Base-by-base conservation (phyloP, 2,113 vertebrate species). In the Myotis davidii region DNA sequence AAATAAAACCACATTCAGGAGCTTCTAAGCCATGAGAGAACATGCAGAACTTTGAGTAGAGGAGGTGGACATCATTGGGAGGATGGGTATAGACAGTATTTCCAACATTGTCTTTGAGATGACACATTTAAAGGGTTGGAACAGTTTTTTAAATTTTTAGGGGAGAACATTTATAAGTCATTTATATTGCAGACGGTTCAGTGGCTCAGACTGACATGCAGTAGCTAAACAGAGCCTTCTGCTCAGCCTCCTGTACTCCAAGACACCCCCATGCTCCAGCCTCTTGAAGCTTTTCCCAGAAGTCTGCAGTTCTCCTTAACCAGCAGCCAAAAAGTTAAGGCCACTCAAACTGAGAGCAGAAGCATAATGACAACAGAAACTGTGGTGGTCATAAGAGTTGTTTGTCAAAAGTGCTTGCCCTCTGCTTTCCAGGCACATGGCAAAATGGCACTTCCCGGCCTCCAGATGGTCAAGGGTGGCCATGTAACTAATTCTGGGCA, bases 141-240 rank as follows among this genome's bases (percentile, higher is more conserved):
- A 72, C 23, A 6, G 20, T 65, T 27, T 85, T 34, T 73, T 69
- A 52, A 14, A 61, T 76, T 65, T 73, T 88, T 61, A 78, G 82
- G 64, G 45, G 42, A 85, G n/a, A 81, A 76, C 54, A 81, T 21
- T 79, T 56, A 39, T 34, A 87, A 96, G 70, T 92, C 42, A 56
- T 70, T 86, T 85, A 17, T 48, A 69, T 48, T 82, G 48, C 73
- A 93, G 37, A 85, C 0, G 0, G 50, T 50, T 87, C 82, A 32
- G 72, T 73, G 61, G 20, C 65, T 96, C 20, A 3, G 59, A 70
- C 1, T 82, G 61, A 45, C 37, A 77, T 25, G n/a, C 3, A 34
- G 42, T 16, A 82, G 77, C 48, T 81, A 82, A 52, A 65, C 2
- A 77, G 67, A 91, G 25, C 67, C 88, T 92, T 90, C 88, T 96